Evolutionary conservation across 2,797 vertebrate genomes (phyloP), one percentile per base, ranked within the genome.

Genomic region (Dendrocincla fuliginosa): DNA sequence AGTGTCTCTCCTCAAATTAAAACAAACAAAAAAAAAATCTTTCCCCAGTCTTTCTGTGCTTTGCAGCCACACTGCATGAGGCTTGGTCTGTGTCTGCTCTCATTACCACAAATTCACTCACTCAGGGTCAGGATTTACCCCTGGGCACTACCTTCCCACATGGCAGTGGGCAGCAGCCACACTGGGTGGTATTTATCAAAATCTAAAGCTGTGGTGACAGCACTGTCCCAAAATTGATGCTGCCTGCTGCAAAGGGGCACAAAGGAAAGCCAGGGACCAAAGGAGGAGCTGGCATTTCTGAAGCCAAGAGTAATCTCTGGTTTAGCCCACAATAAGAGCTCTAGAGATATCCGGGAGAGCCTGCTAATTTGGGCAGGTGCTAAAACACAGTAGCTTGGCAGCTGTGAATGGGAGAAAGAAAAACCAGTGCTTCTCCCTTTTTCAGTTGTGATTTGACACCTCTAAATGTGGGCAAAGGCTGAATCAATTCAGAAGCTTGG

Each of bases 311-410:
- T 30, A 69, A 91, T 94, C 86, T 87, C 82, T 92, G 68, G 1
- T 81, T 76, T 90, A 95, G 70, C 11, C 63, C 39, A 23, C 53
- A 89, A 87, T 52, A 91, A 50, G 71, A 83, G 63, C 83, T 56
- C 61, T 71, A 78, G 89, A 81, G 80, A 78, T 53, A 28, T 53
- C 52, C 52, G 94, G 69, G 77, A 79, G 64, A 77, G 28, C 9
- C 12, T 84, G 87, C 42, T 94, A 84, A 94, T 96, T 86, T 76
- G 56, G 89, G 86, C 90, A 96, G 95, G 93, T 95, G 93, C 86
- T 96, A 93, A 91, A 95, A 93, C 81, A 84, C 91, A 93, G 79
- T 55, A 60, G 27, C 73, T 95, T 96, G 94, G 92, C 95, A 93
- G 79, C 57, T 81, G n/a, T 81, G 69, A 95, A 97, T 78, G 28